Evolutionary conservation across 1,140 invertebrate genomes (phyloP), one percentile per base, ranked within the genome.

Genomic region (Armadillidium nasatum): DNA sequence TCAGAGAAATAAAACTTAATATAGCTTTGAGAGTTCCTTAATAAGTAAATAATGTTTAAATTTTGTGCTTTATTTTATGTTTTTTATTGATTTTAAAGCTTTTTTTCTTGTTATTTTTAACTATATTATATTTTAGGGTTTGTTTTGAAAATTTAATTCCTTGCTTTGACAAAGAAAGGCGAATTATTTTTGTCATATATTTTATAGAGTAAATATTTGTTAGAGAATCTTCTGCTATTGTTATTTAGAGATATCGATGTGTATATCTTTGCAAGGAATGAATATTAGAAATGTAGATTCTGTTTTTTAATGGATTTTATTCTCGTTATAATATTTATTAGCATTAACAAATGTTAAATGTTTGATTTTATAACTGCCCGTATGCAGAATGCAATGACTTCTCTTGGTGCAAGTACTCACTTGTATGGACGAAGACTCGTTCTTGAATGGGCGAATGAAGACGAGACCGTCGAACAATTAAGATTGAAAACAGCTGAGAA

Each of bases 401-500:
- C 96, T 0, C 83, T 99, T 0, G 91, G 91, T 81, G 93, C 95
- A 84, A 98, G 95, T 82, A 99, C 97, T 78, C 97, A 99, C 89
- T 92, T 99, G 84, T 99, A 96, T 84, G 97, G 96, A 4, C 88
- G 97, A 81, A 88, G 96, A 60, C 86, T 99, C 79, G 95, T 98
- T 0, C 86, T 99, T 21, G 97, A 99, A 88, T 99, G 97, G 97
- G 96, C 97, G 0, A 88, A 91, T n/a, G 91, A 91, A 7, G 86
- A 86, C 2, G 92, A 95, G 82, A 88, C 90, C 79, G 86, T 97
- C 4, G 89, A 92, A 19, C 87, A 91, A 78, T 86, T 97, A n/a
- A 87, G 94, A 76, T 93, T 92, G 86, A 90, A 93, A 81, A 96
- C 94, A 0, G 93, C 93, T 0, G 87, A 92, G 82, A 88, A 90